Conservation (phyloP, 2,888 invertebrate genomes). For the Andrena flavipes region DNA sequence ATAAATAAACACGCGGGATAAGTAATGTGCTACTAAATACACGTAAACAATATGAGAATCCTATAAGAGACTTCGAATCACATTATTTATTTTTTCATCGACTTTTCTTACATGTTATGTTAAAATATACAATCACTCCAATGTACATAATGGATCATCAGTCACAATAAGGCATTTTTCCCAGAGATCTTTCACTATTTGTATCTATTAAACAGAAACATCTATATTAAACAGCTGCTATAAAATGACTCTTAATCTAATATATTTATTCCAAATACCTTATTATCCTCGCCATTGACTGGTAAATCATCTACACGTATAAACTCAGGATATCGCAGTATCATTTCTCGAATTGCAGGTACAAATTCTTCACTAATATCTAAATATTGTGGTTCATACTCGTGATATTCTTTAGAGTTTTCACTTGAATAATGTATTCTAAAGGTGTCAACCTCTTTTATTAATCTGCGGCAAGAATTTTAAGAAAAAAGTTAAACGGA, state of each 20-base stretch:
- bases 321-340: conserved; percentile 92
- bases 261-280: conserved; percentile 84
- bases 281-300: conserved; percentile 87
- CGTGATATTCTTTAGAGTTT: conserved; percentile 94
- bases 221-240: not conserved
- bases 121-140: conserved; percentile 76
- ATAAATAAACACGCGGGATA: too few relatives aligned
- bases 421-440: conserved; percentile 93
- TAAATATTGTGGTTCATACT: conserved; percentile 91
- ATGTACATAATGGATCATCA: conserved; percentile 86
- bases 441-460: conserved; percentile 87
- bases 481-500: not conserved
- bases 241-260: not conserved
- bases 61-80: not conserved
- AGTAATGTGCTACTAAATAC: too few relatives aligned
- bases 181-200: conserved; percentile 91
- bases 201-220: conserved; percentile 82
- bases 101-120: conserved; percentile 23
- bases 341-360: conserved; percentile 89
- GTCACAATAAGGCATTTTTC: conserved; percentile 93
- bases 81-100: conserved; percentile 10
- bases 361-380: conserved; percentile 90
- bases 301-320: conserved; percentile 90
- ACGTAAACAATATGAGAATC: too few relatives aligned
- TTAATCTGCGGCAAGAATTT: conserved; percentile 87